Evolutionary conservation across 2,888 invertebrate genomes (phyloP), one percentile per base, ranked within the genome.

Genomic region (Marasmarcha lunaedactyla): DNA sequence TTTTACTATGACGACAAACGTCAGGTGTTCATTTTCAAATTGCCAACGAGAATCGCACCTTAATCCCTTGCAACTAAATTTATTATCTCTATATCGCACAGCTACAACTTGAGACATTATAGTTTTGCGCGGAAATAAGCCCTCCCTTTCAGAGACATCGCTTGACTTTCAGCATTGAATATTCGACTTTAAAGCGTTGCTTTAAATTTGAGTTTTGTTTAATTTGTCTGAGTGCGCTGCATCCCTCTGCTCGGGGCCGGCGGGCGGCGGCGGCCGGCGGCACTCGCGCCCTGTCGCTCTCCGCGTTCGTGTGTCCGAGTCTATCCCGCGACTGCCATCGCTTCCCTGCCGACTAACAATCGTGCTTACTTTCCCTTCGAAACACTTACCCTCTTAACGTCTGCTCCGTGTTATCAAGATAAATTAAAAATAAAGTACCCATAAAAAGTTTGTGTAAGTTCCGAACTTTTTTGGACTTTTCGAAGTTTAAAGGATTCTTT

Each of bases 1-100:
- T 78, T 71, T 73, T 68, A 63, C 78, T 76, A 77, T 81, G 77
- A 79, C 69, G 78, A 70, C 71, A 69, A 76, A 77, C 76, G 81
- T 79, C 81, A 81, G 83, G 81, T 83, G 83, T 81, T 77, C 78
- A 76, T 79, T 73, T 67, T 20, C 59, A 41, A 49, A 50, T 54
- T 52, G 49, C 45, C 46, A 47, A 59, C 50, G 36, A 68, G 66
- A 66, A 53, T 55, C 48, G 55, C 10, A 64, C 64, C 63, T 56
- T 68, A 67, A 52, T 42, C 38, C 46, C 27, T 48, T 27, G 42
- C 46, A 36, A 45, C 49, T 67, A 67, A 57, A 64, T 52, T 61
- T 54, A 60, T 55, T 52, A 45, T 52, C 57, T 47, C 48, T 52
- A 41, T 47, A n/a, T n/a, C 14, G 27, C 27, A 36, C 42, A 26